Percentiles rank a stretch among this genome's conserved stretches.
Conservation (phyloP, 1,140 invertebrate genomes). For the Drosophila melanogaster region Release_6_plus_ISO1_MT NC_004354.4:19041501-19042000, state of each 20-base stretch:
- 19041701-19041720: conserved; percentile 38
- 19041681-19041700: conserved; percentile 52
- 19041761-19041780: conserved; percentile 1
- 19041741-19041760: not conserved
- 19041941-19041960: not conserved
- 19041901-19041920: not conserved
- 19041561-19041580: not conserved
- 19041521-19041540: conserved; percentile 79
- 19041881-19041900: no score
- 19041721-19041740: conserved; percentile 39
- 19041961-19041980: not conserved
- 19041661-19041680: conserved; percentile 14
- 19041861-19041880: not conserved
- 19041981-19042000: conserved; percentile 1
- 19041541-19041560: conserved; percentile 8
- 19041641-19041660: conserved; percentile 61
- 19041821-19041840: conserved; percentile 51
- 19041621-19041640: conserved; percentile 59
- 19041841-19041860: no score
- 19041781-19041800: conserved; percentile 82
- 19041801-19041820: conserved; percentile 61
- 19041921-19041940: no score
- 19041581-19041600: conserved; percentile 45
- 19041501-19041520: conserved; percentile 82
- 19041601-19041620: conserved; percentile 25